Evolutionary conservation across 2,888 invertebrate species (phyloP).

Genomic region (Eupithecia exiguata): DNA sequence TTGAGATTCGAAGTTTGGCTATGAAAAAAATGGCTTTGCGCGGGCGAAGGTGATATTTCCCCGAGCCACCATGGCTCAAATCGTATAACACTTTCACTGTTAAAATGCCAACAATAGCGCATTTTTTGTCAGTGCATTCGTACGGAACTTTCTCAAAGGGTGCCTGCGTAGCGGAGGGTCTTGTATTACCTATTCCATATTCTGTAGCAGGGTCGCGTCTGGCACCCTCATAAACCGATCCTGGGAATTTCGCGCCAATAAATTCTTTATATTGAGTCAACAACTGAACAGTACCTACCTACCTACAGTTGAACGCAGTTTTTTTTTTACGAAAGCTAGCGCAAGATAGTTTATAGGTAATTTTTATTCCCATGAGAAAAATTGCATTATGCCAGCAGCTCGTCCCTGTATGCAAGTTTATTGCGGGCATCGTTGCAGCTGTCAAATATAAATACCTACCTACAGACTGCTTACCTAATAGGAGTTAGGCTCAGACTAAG

Average conservation of each 20-base stretch:
- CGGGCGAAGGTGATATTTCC: too few species aligned
- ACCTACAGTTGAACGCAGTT: not conserved
- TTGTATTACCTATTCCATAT: not conserved
- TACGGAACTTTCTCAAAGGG: conserved; percentile 13
- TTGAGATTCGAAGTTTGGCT: too few species aligned
- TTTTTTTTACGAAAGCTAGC: not conserved
- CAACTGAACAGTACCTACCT: too few species aligned
- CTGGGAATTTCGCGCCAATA: not conserved
- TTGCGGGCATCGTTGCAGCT: not conserved
- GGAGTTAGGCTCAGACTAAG: too few species aligned
- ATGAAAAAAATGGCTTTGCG: too few species aligned
- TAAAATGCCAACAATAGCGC: conserved; percentile 12
- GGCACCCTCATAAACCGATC: conserved; percentile 5
- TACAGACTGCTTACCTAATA: not conserved
- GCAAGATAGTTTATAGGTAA: not conserved
- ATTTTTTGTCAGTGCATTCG: conserved; percentile 11
- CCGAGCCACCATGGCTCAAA: too few species aligned
- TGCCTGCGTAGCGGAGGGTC: conserved; percentile 1
- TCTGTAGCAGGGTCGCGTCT: not conserved
- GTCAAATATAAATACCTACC: not conserved
- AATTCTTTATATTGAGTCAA: conserved; percentile 11
- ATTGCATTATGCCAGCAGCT: not conserved
- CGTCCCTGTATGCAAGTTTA: not conserved
- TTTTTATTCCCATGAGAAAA: conserved; percentile 5
- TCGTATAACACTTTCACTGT: too few species aligned